Conservation (phyloP, 2,888 invertebrate genomes). For the Philereme vetulata region DNA sequence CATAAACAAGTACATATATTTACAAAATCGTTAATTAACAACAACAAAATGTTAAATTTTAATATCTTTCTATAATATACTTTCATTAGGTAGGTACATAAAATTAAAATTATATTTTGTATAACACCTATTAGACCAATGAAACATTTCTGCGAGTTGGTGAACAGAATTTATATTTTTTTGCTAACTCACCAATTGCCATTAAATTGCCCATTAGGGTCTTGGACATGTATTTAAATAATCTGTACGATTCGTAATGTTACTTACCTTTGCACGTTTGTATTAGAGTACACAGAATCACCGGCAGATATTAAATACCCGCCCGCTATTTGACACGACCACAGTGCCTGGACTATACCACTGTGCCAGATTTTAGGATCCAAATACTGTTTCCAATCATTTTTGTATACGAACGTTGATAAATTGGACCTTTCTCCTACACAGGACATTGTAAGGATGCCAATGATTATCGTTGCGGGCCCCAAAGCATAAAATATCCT, state of each 20-base stretch:
- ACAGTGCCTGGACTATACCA: conserved; percentile 61
- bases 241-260: not conserved
- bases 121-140: no score
- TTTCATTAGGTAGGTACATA: no score
- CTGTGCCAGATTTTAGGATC: conserved; percentile 62
- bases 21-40: no score
- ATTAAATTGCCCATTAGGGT: no score
- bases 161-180: no score
- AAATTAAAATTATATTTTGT: no score
- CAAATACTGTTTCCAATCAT: conserved; percentile 55
- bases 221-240: no score
- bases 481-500: conserved; percentile 59
- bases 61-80: no score
- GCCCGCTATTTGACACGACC: conserved; percentile 65
- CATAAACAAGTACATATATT: no score
- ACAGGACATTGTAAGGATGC: conserved; percentile 44
- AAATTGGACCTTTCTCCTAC: conserved; percentile 50
- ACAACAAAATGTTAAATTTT: no score
- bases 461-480: conserved; percentile 51
- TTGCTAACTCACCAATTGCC: no score
- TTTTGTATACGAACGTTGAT: conserved; percentile 37
- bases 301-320: conserved; percentile 67
- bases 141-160: no score
- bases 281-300: conserved; percentile 61
- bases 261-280: conserved; percentile 67